Evolutionary conservation across 2,888 invertebrate genomes (phyloP).

Genomic region (Drosophila sordidula): DNA sequence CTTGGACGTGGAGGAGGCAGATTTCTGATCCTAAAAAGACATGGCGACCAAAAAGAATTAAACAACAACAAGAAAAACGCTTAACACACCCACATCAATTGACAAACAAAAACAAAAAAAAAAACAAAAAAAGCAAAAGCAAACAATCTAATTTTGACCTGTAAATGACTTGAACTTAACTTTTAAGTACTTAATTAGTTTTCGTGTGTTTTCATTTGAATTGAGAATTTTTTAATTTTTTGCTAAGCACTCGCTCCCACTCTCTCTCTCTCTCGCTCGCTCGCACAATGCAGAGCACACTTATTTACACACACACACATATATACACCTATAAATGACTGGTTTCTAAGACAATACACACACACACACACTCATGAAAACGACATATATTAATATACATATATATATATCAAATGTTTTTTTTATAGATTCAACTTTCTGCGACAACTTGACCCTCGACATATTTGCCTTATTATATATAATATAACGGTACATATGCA

Average conservation of each 20-base stretch:
- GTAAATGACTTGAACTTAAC: constrained; percentile 60
- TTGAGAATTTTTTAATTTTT: constrained; percentile 26
- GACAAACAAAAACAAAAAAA: constrained; percentile 16
- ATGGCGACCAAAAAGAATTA: constrained; percentile 51
- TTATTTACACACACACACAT: constrained; percentile 1
- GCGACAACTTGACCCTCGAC: constrained; percentile 43
- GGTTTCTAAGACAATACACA: constrained; percentile 70
- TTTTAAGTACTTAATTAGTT: constrained; percentile 53
- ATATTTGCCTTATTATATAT: constrained; percentile 79
- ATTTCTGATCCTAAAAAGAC: constrained; percentile 56
- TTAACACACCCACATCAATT: constrained; percentile 43
- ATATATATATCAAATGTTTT: constrained; percentile 5
- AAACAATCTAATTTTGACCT: constrained; percentile 35
- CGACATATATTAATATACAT: constrained; percentile 5
- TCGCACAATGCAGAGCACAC: constrained; percentile 25
- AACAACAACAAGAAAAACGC: constrained; percentile 42
- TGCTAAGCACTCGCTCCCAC: constrained; percentile 13
- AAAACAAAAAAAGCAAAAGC: background rate
- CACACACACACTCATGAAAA: constrained; percentile 16
- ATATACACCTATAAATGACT: constrained; percentile 56
- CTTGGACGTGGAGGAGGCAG: background rate
- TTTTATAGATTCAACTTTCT: constrained; percentile 16
- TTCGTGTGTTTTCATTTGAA: constrained; percentile 25
- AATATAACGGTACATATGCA: constrained; percentile 58
- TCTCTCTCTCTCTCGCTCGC: constrained; percentile 5